A percentile compares a stretch with the other conserved stretches of the same genome.
These are phyloP conservation scores for Phymanthus crucifer DNA, from an alignment of 92 coral and sea anemone genomes.

Conservation along the genomic window DNA sequence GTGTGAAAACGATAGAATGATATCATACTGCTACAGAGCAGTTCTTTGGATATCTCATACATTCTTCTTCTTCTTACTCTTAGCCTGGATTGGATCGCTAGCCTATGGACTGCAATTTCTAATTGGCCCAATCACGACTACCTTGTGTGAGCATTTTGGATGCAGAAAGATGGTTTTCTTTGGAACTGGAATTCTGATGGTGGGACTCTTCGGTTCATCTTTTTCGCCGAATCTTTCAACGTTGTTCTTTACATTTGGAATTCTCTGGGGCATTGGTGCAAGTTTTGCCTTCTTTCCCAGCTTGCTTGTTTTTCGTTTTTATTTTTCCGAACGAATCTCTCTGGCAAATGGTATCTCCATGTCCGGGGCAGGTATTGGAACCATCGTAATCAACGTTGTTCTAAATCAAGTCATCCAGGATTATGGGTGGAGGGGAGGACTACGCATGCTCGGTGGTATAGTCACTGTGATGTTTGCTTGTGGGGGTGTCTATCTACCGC, in stretches of 20 bases:
- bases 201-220: slow-evolving; percentile 62
- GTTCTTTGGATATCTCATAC: too few relatives aligned
- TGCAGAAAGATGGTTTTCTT: slow-evolving; percentile 70
- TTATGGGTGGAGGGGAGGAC: slow-evolving; percentile 71
- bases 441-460: slow-evolving; percentile 71
- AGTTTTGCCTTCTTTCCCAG: slow-evolving; percentile 74
- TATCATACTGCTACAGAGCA: too few relatives aligned
- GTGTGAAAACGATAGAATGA: too few relatives aligned
- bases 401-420: slow-evolving; percentile 54
- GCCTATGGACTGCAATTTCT: slow-evolving; percentile 76
- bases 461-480: slow-evolving; percentile 60
- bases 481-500: slow-evolving; percentile 71
- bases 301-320: slow-evolving; percentile 65
- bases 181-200: slow-evolving; percentile 56
- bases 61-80: neutral
- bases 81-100: slow-evolving; percentile 87
- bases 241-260: slow-evolving; percentile 79
- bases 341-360: slow-evolving; percentile 82
- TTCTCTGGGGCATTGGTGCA: slow-evolving; percentile 84
- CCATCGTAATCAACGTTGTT: slow-evolving; percentile 59
- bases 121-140: slow-evolving; percentile 64
- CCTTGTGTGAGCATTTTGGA: slow-evolving; percentile 74
- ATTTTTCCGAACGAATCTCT: slow-evolving; percentile 58
- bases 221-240: slow-evolving; percentile 62
- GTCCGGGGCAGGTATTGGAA: slow-evolving; percentile 84